Evolutionary conservation across 2,888 invertebrate genomes (phyloP).

Genomic region (Apeira syringaria): DNA sequence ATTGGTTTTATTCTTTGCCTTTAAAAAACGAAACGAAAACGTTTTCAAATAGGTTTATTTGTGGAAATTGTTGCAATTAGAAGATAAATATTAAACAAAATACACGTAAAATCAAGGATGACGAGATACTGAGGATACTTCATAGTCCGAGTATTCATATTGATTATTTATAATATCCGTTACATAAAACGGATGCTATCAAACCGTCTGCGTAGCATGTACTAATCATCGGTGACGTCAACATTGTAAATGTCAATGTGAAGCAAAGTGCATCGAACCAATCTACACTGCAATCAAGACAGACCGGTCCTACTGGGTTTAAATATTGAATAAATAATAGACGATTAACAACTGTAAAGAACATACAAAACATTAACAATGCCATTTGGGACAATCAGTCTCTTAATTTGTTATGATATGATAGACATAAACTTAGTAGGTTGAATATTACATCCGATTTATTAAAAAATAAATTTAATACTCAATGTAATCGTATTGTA

Average conservation of each 20-base stretch:
- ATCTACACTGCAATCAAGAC: slow-evolving; percentile 38
- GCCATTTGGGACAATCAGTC: slow-evolving; percentile 7
- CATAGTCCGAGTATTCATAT: not conserved
- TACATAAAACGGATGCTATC: slow-evolving; percentile 10
- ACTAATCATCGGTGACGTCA: slow-evolving; percentile 30
- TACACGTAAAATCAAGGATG: too few relatives aligned
- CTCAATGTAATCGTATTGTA: not conserved
- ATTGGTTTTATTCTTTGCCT: too few relatives aligned
- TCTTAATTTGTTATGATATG: not conserved
- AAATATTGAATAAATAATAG: slow-evolving; percentile 33
- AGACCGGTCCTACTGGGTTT: slow-evolving; percentile 33
- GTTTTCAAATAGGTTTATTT: too few relatives aligned
- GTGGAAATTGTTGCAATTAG: too few relatives aligned
- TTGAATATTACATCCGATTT: too few relatives aligned
- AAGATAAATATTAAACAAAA: too few relatives aligned
- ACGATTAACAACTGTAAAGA: slow-evolving; percentile 28
- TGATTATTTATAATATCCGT: slow-evolving; percentile 10
- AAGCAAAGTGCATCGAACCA: slow-evolving; percentile 43
- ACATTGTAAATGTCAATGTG: slow-evolving; percentile 34
- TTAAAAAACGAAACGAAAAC: too few relatives aligned
- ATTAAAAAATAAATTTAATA: too few relatives aligned
- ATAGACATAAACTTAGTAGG: too few relatives aligned
- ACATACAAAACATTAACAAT: slow-evolving; percentile 15
- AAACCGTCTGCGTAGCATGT: slow-evolving; percentile 6
- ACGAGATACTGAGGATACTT: slow-evolving; percentile 1